Percentiles rank a stretch among this genome's conserved stretches.
Conservation (phyloP, 1,140 invertebrate species). For the Scaptomyza graminum region DNA sequence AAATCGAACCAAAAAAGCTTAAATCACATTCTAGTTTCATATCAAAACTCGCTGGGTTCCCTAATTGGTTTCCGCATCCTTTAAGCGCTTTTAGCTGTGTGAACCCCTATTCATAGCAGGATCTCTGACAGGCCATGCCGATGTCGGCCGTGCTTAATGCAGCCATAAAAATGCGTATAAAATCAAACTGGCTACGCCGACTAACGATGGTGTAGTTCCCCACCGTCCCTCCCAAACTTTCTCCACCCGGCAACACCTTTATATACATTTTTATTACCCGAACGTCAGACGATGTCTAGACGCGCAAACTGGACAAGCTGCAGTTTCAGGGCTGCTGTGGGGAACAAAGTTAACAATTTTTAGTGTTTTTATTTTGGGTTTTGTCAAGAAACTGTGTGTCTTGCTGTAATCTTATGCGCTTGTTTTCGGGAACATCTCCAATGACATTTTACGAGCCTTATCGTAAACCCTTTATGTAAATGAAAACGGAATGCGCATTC, state of each 20-base stretch:
- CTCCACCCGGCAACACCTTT: constrained; percentile 40
- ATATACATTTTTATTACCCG: constrained; percentile 52
- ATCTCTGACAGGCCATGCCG: constrained; percentile 39
- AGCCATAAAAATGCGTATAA: constrained; percentile 60
- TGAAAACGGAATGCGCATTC: constrained; percentile 57
- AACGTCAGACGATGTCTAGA: constrained; percentile 58
- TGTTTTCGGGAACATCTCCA: constrained; percentile 26
- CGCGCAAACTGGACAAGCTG: constrained; percentile 7
- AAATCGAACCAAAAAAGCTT: background rate
- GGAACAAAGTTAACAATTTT: constrained; percentile 13
- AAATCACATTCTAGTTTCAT: background rate
- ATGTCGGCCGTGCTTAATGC: constrained; percentile 37
- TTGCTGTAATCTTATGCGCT: constrained; percentile 52
- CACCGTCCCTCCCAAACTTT: background rate
- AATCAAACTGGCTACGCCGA: constrained; percentile 51
- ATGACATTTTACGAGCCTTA: constrained; percentile 60
- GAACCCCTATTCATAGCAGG: background rate
- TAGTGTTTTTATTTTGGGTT: constrained; percentile 4
- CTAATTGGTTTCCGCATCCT: background rate
- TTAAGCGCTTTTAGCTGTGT: background rate
- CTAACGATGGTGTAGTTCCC: constrained; percentile 9
- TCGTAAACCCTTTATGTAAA: constrained; percentile 62
- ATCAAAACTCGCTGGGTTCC: background rate
- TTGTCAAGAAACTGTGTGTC: background rate
- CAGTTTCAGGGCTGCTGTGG: background rate